These are phyloP conservation scores for Ammodytes marinus DNA, from an alignment of 2,113 vertebrate genomes.

Conservation along the genomic window DNA sequence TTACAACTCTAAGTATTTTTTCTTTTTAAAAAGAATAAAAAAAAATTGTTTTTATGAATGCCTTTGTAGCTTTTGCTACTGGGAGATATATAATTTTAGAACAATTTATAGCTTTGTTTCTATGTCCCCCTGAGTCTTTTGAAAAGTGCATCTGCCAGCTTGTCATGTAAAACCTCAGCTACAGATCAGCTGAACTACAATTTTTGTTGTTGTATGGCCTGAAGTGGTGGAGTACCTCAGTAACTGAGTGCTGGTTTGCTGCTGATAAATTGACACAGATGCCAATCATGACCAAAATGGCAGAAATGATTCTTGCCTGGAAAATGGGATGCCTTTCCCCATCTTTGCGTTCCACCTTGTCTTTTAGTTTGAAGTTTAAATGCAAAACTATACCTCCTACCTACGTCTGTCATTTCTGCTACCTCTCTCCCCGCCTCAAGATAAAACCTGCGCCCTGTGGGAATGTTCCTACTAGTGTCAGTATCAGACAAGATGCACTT, in stretches of 20 bases:
- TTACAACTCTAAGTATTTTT: not conserved
- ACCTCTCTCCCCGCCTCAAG: not conserved
- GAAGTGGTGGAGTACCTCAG: not conserved
- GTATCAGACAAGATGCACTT: constrained; percentile 20
- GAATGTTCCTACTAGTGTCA: constrained; percentile 5
- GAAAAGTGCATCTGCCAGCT: not conserved
- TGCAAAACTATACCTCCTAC: not conserved
- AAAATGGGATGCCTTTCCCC: not conserved
- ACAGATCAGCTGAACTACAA: not conserved
- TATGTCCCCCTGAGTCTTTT: not conserved
- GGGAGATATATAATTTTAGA: not conserved
- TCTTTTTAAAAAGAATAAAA: not conserved
- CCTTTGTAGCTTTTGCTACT: not conserved
- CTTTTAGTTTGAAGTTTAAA: not conserved
- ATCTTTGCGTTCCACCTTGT: not conserved
- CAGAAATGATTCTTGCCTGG: not conserved
- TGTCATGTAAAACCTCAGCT: not conserved
- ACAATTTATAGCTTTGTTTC: not conserved
- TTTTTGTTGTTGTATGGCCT: not conserved
- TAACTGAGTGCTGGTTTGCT: not conserved
- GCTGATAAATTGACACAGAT: not conserved
- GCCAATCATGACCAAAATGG: not conserved
- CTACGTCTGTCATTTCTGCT: not conserved
- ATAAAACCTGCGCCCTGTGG: constrained; percentile 1
- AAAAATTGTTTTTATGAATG: not conserved